These are phyloP conservation scores for Pentalonia nigronervosa DNA, from an alignment of 1,140 invertebrate genomes.

Conservation along the genomic window DNA sequence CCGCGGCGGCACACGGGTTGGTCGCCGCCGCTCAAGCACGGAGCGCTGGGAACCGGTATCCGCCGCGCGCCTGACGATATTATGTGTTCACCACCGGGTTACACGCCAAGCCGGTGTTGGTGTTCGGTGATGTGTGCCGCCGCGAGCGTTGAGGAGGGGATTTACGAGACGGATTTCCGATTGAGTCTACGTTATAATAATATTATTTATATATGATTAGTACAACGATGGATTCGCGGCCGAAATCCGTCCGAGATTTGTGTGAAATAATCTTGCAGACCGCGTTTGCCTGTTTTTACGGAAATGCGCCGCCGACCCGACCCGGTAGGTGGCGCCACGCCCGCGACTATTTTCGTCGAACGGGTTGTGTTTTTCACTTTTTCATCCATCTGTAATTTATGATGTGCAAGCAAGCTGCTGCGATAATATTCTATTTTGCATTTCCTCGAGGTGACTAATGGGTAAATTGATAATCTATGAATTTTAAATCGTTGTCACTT, in stretches of 20 bases:
- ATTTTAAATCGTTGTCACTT: background rate
- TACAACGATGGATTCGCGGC: background rate
- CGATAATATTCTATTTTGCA: background rate
- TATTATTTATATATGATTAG: background rate
- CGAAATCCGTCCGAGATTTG: background rate
- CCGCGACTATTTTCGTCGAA: background rate
- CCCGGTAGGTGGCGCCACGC: background rate
- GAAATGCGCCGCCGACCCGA: background rate
- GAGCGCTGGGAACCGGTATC: conserved; percentile 36
- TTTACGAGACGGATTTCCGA: background rate
- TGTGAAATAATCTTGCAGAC: background rate
- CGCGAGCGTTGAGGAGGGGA: background rate
- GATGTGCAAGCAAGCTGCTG: background rate
- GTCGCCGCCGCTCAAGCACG: conserved; percentile 10
- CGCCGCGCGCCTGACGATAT: background rate
- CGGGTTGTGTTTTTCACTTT: background rate
- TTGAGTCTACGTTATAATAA: background rate
- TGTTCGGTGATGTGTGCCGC: background rate
- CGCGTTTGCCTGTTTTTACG: background rate
- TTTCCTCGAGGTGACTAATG: background rate
- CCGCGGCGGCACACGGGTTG: background rate
- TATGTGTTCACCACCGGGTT: background rate
- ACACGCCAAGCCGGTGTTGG: background rate
- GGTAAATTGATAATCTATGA: background rate
- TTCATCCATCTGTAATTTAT: background rate